A percentile compares a stretch with the other conserved stretches of the same genome.
These are phyloP conservation scores for Solen grandis DNA, from an alignment of 1,140 invertebrate species.

Conservation along the genomic window DNA sequence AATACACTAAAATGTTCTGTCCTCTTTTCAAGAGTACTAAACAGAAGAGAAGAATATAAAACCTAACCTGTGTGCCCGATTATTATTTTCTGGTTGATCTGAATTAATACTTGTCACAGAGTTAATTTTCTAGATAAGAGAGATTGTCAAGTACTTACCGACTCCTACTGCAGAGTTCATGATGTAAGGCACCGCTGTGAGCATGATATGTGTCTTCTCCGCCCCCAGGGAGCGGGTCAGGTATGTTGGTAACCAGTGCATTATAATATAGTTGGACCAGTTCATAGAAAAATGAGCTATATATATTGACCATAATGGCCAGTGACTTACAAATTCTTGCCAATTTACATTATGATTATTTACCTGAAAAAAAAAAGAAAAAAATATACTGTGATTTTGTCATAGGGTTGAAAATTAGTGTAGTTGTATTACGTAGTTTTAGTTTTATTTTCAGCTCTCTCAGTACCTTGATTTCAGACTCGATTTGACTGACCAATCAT, in stretches of 20 bases:
- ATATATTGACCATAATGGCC: constrained; percentile 90
- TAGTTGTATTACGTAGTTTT: no score
- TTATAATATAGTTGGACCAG: constrained; percentile 92
- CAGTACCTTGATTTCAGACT: no score
- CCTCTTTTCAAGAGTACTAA: background rate
- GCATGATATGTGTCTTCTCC: constrained; percentile 87
- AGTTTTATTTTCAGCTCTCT: no score
- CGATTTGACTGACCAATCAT: no score
- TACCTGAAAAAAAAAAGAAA: constrained; percentile 79
- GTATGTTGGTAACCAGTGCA: constrained; percentile 92
- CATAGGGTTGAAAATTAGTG: no score
- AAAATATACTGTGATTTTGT: background rate
- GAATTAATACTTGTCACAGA: no score
- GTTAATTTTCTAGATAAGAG: no score
- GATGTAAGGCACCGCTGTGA: constrained; percentile 89
- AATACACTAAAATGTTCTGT: background rate
- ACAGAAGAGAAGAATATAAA: background rate
- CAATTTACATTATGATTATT: constrained; percentile 83
- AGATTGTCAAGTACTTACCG: no score
- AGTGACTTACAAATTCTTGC: constrained; percentile 87
- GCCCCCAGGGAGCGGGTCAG: constrained; percentile 86
- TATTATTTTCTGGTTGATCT: no score
- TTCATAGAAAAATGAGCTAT: constrained; percentile 92
- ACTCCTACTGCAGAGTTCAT: constrained; percentile 89
- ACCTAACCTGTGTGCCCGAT: background rate